Evolutionary conservation across 2,113 vertebrate species (phyloP).

Genomic region (Mobula hypostoma): DNA sequence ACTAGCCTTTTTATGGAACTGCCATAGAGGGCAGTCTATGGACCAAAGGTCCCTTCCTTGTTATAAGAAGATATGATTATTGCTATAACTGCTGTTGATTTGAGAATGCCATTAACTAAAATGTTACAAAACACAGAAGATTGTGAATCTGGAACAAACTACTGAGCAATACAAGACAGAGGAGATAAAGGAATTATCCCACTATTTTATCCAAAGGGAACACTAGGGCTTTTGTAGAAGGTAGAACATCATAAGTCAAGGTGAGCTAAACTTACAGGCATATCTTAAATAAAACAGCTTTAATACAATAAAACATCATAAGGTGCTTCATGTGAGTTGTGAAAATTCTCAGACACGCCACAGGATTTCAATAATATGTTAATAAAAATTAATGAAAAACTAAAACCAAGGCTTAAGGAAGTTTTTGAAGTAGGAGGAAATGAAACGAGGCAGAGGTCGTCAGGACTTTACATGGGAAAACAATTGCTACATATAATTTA

Average conservation of each 20-base stretch:
- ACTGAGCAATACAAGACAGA: neutral
- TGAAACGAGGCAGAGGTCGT: neutral
- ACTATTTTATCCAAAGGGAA: neutral
- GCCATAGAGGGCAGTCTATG: neutral
- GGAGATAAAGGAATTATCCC: neutral
- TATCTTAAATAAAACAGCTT: neutral
- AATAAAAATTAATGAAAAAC: neutral
- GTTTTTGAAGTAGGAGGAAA: neutral
- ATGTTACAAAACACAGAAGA: neutral
- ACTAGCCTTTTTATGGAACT: neutral
- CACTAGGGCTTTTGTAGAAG: too few species aligned
- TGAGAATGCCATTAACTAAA: neutral
- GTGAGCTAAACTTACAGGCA: neutral
- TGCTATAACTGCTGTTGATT: neutral
- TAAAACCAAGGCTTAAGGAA: neutral
- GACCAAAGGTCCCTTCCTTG: too few species aligned
- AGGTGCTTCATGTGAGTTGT: neutral
- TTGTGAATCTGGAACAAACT: neutral
- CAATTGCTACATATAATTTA: neutral
- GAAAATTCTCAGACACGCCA: neutral
- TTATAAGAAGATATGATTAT: too few species aligned
- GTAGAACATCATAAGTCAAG: neutral
- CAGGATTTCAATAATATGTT: neutral
- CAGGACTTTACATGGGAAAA: neutral
- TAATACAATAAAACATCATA: neutral